Evolutionary conservation across 2,888 invertebrate genomes (phyloP).

Genomic region (Amphimallon solstitiale): DNA sequence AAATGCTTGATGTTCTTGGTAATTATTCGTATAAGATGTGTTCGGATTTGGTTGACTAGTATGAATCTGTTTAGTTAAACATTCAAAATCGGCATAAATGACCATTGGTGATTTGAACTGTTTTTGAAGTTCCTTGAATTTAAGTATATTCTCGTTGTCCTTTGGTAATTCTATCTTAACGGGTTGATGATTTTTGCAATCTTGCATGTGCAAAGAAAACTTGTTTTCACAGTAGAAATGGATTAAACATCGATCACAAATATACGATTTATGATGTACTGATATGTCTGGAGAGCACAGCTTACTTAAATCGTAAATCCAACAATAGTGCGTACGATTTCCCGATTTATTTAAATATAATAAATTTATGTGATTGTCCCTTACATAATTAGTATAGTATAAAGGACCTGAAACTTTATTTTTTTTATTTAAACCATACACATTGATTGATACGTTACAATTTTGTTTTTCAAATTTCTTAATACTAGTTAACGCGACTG

Average conservation of each 20-base stretch:
- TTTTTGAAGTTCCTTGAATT: not conserved
- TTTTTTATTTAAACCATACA: slow-evolving; percentile 10
- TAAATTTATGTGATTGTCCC: not conserved
- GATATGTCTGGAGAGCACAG: not conserved
- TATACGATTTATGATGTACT: not conserved
- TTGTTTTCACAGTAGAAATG: slow-evolving; percentile 1
- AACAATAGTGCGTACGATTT: not conserved
- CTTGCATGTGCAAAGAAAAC: slow-evolving; percentile 5
- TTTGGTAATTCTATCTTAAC: slow-evolving; percentile 26
- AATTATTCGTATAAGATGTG: not conserved
- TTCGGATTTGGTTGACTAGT: not conserved
- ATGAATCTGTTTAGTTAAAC: slow-evolving; percentile 1
- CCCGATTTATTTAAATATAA: slow-evolving; percentile 7
- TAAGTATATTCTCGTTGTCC: slow-evolving; percentile 1
- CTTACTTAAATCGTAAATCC: slow-evolving; percentile 26
- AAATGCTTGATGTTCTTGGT: slow-evolving; percentile 16
- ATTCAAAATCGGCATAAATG: slow-evolving; percentile 32
- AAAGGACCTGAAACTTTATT: slow-evolving; percentile 1
- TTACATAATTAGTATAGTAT: slow-evolving; percentile 8
- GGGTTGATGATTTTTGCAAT: slow-evolving; percentile 21
- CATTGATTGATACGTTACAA: slow-evolving; percentile 10
- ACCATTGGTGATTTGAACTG: slow-evolving; percentile 17
- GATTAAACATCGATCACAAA: slow-evolving; percentile 11
- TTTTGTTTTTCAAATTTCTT: slow-evolving; percentile 29
- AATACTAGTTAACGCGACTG: slow-evolving; percentile 18